These are phyloP conservation scores for Bagarius yarrelli DNA, from an alignment of 2,113 vertebrate species.

Conservation along the genomic window DNA sequence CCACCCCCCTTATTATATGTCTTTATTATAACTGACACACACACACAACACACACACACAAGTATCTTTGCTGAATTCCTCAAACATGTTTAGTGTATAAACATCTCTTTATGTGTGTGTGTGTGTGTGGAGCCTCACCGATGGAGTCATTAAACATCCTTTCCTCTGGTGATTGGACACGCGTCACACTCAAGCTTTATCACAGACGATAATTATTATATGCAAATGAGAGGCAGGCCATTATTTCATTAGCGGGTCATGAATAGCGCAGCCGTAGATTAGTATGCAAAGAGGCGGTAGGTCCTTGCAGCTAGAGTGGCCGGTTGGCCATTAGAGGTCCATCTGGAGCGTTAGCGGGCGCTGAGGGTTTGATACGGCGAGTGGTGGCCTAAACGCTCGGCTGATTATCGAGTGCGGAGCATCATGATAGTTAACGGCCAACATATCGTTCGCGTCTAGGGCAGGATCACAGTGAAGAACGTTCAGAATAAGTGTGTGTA, in stretches of 20 bases:
- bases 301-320: constrained; percentile 55
- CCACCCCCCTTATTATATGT: no score
- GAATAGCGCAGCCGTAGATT: constrained; percentile 69
- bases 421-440: not conserved
- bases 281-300: constrained; percentile 69
- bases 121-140: constrained; percentile 32
- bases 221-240: constrained; percentile 72
- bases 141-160: constrained; percentile 51
- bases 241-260: constrained; percentile 77
- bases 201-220: constrained; percentile 78
- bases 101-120: constrained; percentile 27
- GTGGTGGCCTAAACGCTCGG: not conserved
- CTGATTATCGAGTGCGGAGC: not conserved
- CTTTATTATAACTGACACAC: no score
- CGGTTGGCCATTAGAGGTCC: constrained; percentile 37
- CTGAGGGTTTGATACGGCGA: not conserved
- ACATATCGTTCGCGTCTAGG: not conserved
- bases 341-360: constrained; percentile 50
- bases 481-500: no score
- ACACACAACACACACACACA: no score
- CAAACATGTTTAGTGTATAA: not conserved
- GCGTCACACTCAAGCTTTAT: constrained; percentile 77
- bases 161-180: constrained; percentile 45
- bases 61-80: not conserved
- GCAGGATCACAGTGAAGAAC: no score